Base-by-base conservation (phyloP, 2,113 vertebrate genomes). In the Eudyptes chrysolophus region DNA sequence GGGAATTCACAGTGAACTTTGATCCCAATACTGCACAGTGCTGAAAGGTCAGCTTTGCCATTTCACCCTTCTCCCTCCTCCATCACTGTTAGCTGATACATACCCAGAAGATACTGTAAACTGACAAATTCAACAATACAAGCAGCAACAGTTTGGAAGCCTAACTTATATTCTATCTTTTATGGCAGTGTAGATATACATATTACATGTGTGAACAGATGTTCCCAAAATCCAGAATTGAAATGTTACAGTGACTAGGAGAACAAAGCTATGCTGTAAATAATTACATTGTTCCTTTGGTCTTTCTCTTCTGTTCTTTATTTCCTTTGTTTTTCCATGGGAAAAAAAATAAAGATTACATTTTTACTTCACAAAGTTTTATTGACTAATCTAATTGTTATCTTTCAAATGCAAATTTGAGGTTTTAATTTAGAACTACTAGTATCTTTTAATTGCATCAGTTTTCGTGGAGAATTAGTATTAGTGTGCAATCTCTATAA, bases 371-470 rank as follows among this genome's bases (percentile, higher is more conserved):
- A 64, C 94, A 54, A 96, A 95, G 89, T 97, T 97, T 96, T 97
- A 97, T 97, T 97, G 88, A 98, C 84, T 97, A 97, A 98, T 97
- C 97, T 97, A 97, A 97, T 95, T 97, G 94, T 97, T 98, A 98
- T 90, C 96, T 98, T 98, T 96, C 95, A 97, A 97, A 98, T 97
- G 93, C 89, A 98, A 98, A 98, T 97, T 96, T 96, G 90, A 98
- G 70, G 87, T 90, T 97, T 94, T 97, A 97, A 98, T 97, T 98
- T 98, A 94, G 85, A 98, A 74, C 74, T 78, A 87, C 90, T 87
- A n/a, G 78, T 98, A 97, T 97, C 95, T 97, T 98, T 98, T 98
- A 98, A 98, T 98, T 98, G 96, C 94, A 98, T 97, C 97, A 96
- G 92, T 90, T 98, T 97, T 97, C 96, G 90, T 88, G 84, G 74